Evolutionary conservation across 2,797 vertebrate species (phyloP).

Genomic region (Sebastes miniatus): DNA sequence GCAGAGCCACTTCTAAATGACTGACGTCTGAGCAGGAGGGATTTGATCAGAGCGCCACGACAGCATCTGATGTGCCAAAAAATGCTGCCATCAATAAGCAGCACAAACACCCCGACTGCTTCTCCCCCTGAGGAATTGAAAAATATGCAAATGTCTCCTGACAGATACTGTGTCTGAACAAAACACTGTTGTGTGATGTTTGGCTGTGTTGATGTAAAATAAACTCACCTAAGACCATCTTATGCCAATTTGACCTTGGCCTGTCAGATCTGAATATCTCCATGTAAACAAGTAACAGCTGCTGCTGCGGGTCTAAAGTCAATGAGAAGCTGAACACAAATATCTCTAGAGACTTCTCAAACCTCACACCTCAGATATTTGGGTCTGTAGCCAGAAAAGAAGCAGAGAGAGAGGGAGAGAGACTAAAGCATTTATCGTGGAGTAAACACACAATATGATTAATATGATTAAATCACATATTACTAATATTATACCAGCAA

Average conservation of each 20-base stretch:
- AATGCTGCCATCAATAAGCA: conserved; percentile 54
- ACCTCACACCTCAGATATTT: neutral
- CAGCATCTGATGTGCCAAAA: conserved; percentile 47
- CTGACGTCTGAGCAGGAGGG: conserved; percentile 50
- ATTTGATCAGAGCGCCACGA: conserved; percentile 59
- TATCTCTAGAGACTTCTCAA: conserved; percentile 14
- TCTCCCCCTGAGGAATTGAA: neutral
- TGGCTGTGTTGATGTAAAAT: conserved; percentile 14
- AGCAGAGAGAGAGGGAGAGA: neutral
- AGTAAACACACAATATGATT: no score
- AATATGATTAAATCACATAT: neutral
- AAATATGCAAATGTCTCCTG: conserved; percentile 36
- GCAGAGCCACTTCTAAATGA: conserved; percentile 48
- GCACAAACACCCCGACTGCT: conserved; percentile 23
- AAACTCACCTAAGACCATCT: conserved; percentile 21
- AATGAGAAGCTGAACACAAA: conserved; percentile 28
- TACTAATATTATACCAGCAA: neutral
- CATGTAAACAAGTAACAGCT: conserved; percentile 49
- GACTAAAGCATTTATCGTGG: neutral
- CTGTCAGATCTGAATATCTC: conserved; percentile 34
- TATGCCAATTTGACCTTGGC: conserved; percentile 41
- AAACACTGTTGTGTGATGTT: conserved; percentile 25
- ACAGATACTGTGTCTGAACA: conserved; percentile 28
- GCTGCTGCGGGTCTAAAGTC: conserved; percentile 28
- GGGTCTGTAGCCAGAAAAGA: neutral